Evolutionary conservation across 1,140 invertebrate genomes (phyloP).

Genomic region (Solen grandis): DNA sequence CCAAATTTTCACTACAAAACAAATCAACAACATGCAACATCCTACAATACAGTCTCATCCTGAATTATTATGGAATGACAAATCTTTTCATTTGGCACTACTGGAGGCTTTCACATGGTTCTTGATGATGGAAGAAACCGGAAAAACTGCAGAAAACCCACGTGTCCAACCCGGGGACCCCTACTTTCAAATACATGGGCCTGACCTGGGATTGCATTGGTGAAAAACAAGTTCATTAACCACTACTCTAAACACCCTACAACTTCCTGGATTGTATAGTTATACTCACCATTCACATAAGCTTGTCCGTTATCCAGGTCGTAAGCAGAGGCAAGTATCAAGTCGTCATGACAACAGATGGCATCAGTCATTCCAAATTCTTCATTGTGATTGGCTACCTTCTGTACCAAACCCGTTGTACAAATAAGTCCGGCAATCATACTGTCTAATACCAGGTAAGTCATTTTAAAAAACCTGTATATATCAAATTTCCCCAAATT

Average conservation of each 20-base stretch:
- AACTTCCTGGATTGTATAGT: not conserved
- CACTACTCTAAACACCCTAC: not conserved
- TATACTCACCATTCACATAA: constrained; percentile 73
- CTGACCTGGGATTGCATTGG: not conserved
- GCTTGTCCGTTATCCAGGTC: constrained; percentile 72
- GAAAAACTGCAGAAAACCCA: not conserved
- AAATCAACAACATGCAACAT: too few relatives aligned
- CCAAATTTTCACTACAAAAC: too few relatives aligned
- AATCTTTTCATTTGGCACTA: too few relatives aligned
- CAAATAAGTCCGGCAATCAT: too few relatives aligned
- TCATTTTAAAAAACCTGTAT: too few relatives aligned
- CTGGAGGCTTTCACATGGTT: not conserved
- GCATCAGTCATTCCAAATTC: constrained; percentile 75
- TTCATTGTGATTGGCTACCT: constrained; percentile 68
- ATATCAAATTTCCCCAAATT: too few relatives aligned
- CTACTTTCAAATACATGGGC: not conserved
- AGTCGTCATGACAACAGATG: constrained; percentile 59
- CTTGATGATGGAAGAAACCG: too few relatives aligned
- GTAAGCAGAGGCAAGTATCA: constrained; percentile 71
- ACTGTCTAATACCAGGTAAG: too few relatives aligned
- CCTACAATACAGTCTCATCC: too few relatives aligned
- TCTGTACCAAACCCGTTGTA: constrained; percentile 69
- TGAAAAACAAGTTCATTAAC: not conserved
- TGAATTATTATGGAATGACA: too few relatives aligned
- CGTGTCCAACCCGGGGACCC: not conserved